Evolutionary conservation across 2,797 vertebrate genomes (phyloP), one percentile per base, ranked within the genome.

Genomic region (Pogonophryne albipinna): DNA sequence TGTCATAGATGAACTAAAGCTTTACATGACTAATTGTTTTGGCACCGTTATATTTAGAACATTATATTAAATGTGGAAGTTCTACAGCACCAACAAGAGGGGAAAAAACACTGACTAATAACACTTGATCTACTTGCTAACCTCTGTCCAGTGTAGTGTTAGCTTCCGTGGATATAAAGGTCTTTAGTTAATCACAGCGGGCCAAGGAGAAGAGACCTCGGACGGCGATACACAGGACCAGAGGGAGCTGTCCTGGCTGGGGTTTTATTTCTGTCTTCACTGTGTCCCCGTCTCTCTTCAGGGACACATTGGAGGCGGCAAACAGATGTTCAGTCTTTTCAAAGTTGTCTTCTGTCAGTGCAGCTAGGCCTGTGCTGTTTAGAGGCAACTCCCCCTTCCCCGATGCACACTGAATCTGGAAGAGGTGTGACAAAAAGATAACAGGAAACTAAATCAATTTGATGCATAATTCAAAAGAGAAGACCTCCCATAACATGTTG

Each of bases 191-290:
- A 49, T 51, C 68, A n/a, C 34, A 12, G 17, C 47, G 23, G 4
- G 73, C 79, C 73, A 95, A 63, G 42, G 91, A 92, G 59, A 83
- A 75, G 20, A 99, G 92, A 53, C 96, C 95, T 31, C 76, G 90
- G 66, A 98, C 70, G 2, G 93, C 90, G 23, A 98, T 93, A 8
- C 94, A 97, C 45, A 98, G 92, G 83, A 97, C 71, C 1, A 97
- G 86, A 0, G 96, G 95, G 52, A 60, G 82, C 76, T 93, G 70
- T 38, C 84, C 80, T 0, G 94, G 76, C 10, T 90, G 85, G 47
- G 82, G 74, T 38, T 27, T 72, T 50, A 95, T 90, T 83, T 91
- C 52, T 8, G 89, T 93, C 82, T 60, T 92, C 2, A 97, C 63
- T 0, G 87, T 85, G 41, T 94, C 91, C 27, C 88, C 91, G 8